Evolutionary conservation across 2,888 invertebrate genomes (phyloP).

Genomic region (Drosophila setosimentum): DNA sequence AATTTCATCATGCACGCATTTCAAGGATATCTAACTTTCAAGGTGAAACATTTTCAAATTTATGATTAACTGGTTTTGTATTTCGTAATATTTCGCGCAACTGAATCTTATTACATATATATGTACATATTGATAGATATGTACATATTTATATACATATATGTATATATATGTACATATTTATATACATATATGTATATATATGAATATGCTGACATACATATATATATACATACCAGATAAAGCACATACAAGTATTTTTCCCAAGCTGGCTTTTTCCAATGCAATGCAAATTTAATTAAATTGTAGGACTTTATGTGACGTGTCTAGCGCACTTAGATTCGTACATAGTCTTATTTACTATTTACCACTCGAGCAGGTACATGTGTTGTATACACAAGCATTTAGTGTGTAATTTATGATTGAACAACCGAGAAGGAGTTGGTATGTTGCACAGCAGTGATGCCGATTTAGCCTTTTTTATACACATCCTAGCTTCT

Average conservation of each 20-base stretch:
- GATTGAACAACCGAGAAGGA: constrained; percentile 7
- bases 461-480: constrained; percentile 8
- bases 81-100: neutral
- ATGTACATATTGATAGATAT: neutral
- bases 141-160: neutral
- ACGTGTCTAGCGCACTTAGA: neutral
- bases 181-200: neutral
- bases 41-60: neutral
- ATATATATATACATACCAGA: constrained; percentile 6
- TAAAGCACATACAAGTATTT: neutral
- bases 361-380: constrained; percentile 1
- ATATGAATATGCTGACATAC: neutral
- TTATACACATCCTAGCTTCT: neutral
- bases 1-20: neutral
- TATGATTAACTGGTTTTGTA: neutral
- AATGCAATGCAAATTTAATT: neutral
- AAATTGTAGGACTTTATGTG: neutral
- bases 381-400: neutral
- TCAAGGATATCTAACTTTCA: neutral
- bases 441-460: constrained; percentile 7
- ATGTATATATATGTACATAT: neutral
- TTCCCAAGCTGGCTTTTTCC: neutral
- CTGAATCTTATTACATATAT: neutral
- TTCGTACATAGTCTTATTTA: constrained; percentile 1
- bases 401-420: constrained; percentile 1